A percentile compares a stretch with the other conserved stretches of the same genome.
Conservation (phyloP, 2,797 vertebrate species). For the Pipistrellus kuhlii region DNA sequence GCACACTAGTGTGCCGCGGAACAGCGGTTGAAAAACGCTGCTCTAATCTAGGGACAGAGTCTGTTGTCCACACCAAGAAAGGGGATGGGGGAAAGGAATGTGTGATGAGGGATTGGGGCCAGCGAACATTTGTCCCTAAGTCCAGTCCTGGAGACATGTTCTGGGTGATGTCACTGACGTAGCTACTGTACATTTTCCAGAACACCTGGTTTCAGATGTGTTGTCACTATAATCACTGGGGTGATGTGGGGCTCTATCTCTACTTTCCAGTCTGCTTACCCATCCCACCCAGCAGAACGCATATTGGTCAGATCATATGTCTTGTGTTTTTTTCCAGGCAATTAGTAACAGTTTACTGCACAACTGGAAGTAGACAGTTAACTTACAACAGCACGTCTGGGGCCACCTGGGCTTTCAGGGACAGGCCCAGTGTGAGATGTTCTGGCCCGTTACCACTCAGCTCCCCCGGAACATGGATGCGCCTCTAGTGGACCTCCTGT, state of each 20-base stretch:
- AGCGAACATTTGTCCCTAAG: not conserved
- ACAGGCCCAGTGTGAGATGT: slow-evolving; percentile 44
- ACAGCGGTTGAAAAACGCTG: too few relatives aligned
- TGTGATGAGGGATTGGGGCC: not conserved
- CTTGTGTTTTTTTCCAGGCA: slow-evolving; percentile 20
- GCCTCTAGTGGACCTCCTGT: slow-evolving; percentile 49
- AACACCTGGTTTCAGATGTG: slow-evolving; percentile 39
- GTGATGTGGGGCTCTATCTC: not conserved
- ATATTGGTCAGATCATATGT: slow-evolving; percentile 44
- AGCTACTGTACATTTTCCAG: slow-evolving; percentile 29
- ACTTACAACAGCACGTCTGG: slow-evolving; percentile 58
- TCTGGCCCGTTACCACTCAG: slow-evolving; percentile 39
- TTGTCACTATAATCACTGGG: not conserved
- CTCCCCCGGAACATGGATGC: slow-evolving; percentile 35
- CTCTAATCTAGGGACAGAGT: not conserved
- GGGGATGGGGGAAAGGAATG: not conserved
- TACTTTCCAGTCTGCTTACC: not conserved
- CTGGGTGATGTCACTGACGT: not conserved
- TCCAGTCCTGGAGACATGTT: not conserved
- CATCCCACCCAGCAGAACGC: not conserved
- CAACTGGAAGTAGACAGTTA: slow-evolving; percentile 68
- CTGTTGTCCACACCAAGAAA: not conserved
- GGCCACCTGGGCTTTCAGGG: slow-evolving; percentile 74
- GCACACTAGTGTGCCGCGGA: too few relatives aligned
- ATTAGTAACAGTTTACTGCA: slow-evolving; percentile 62